Base-by-base conservation (phyloP, 1,140 invertebrate species). In the Cyclina sinensis region DNA sequence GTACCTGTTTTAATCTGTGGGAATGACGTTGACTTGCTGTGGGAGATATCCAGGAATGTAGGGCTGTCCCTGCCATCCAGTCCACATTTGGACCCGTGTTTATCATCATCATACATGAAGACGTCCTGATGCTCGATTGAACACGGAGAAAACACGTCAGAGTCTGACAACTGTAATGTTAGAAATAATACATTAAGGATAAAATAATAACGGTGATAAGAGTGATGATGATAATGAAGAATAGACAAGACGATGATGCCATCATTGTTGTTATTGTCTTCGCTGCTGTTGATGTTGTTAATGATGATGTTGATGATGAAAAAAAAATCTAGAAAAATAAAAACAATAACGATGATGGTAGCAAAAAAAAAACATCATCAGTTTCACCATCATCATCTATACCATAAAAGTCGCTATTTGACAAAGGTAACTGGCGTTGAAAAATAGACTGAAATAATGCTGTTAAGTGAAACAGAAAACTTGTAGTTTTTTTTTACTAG, bases 51-150 rank as follows among this genome's bases (percentile, higher is more conserved):
- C 1, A 88, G 62, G 27, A 79, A 81, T 24, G 86, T 80, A 0
- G 84, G 84, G 16, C 73, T 86, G 54, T 78, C 74, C 18, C 39
- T 7, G 14, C 84, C 59, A 1, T 86, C 84, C 48, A 24, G 0
- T 5, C 16, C 35, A 16, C 30, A 62, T 9, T 30, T 24, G 7
- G 74, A 14, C 5, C 37, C 35, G 9, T 68, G 35, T 24, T 85
- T 85, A n/a, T 86, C 84, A 37, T 86, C 84, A 32, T 86, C 84
- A 35, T 86, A 86, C 84, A 86, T 86, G 24, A 76, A 86, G 0
- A 86, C 84, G 24, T 86, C 84, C 35, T 86, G 84, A 30, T 86
- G 84, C 12, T 86, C 84, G 37, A 86, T 86, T 14, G 84, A 86
- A 48, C 84, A 59, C 7, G 84, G 84, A 0, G 84, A 86, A 43